Base-by-base conservation (phyloP, 2,888 invertebrate species). In the Odiellus spinosus region DNA sequence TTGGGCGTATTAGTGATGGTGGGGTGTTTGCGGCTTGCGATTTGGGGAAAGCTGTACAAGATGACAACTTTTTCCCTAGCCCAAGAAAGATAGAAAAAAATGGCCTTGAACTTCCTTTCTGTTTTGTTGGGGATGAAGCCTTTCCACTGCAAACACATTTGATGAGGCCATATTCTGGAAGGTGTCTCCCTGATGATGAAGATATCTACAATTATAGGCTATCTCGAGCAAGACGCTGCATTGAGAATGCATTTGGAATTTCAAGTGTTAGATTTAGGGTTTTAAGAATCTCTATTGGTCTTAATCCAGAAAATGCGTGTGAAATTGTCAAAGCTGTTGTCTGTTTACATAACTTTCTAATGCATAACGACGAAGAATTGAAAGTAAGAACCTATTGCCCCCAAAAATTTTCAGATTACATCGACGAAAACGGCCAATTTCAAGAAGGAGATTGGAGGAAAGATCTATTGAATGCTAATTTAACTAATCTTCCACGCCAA, bases 1-100 rank as follows among this genome's bases (percentile, higher is more conserved):
- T 56, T 50, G 57, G 59, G 21, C 34, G 52, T 20, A 44, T 47
- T 15, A 44, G 50, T 45, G 57, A 59, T 45, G 48, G 47, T 35
- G 51, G 48, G n/a, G 51, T 58, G 8, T 48, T 48, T 33, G 14
- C 39, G 1, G 40, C 38, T 8, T 48, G 40, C 1, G 12, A n/a
- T 18, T 38, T 48, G 35, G 41, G 41, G 8, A 8, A 17, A 19
- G 40, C 38, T 18, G 21, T 48, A 2, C 17, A 26, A 10, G 33
- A 17, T 6, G n/a, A 33, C 32, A 2, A 12, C 6, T 19, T 48
- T 17, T 14, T n/a, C 1, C n/a, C 43, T 2, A 35, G 36, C 4
- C 39, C 42, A 3, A 26, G 26, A 8, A n/a, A 19, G 14, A 17
- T 12, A 15, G 26, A 38, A 1, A 19, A n/a, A 3, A n/a, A 39